Percentiles rank a stretch among this genome's conserved stretches.
Conservation (phyloP, 2,797 vertebrate species). For the Triplophysa yarkandensis region DNA sequence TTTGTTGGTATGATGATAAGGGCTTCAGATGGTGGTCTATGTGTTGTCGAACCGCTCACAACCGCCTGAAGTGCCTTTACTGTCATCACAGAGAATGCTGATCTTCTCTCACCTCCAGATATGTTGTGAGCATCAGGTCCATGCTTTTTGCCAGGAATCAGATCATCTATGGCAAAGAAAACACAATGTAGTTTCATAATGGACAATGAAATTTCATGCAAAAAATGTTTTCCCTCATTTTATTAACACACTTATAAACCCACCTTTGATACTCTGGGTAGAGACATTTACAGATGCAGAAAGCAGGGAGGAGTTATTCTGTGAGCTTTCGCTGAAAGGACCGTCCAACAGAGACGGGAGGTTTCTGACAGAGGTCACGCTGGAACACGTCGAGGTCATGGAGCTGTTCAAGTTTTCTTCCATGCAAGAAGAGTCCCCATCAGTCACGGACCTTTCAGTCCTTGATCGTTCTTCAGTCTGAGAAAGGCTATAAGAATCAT, state of each 20-base stretch:
- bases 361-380: conserved; percentile 57
- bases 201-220: not conserved
- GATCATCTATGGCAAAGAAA: conserved; percentile 46
- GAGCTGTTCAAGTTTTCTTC: conserved; percentile 62
- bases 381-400: conserved; percentile 60
- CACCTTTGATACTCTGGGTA: conserved; percentile 64
- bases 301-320: conserved; percentile 52
- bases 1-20: conserved; percentile 25
- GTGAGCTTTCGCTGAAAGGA: conserved; percentile 54
- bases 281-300: conserved; percentile 52
- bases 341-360: conserved; percentile 63
- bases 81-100: conserved; percentile 17
- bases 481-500: conserved; percentile 55
- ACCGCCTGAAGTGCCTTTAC: conserved; percentile 23
- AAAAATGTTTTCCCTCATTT: not conserved
- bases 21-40: conserved; percentile 13
- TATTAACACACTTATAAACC: not conserved
- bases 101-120: conserved; percentile 45
- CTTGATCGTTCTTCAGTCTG: conserved; percentile 38
- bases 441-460: conserved; percentile 50
- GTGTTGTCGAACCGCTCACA: conserved; percentile 1
- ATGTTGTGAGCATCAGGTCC: conserved; percentile 77
- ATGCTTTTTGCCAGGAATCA: conserved; percentile 70
- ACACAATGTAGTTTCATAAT: not conserved
- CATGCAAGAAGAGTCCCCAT: conserved; percentile 57